Evolutionary conservation across 1,140 invertebrate species (phyloP).

Genomic region (Lithobius niger): DNA sequence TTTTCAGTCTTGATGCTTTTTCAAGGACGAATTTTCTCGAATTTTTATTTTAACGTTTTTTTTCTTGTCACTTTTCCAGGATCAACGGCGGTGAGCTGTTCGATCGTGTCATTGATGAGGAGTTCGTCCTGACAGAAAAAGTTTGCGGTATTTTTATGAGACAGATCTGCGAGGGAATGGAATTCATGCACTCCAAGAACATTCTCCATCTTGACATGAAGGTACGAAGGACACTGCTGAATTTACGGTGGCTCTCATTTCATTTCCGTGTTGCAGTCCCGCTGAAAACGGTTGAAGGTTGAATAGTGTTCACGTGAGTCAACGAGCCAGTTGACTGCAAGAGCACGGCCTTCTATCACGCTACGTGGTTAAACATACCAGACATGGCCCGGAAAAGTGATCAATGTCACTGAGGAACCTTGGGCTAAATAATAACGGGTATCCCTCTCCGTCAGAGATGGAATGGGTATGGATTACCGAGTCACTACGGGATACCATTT

Average conservation of each 20-base stretch:
- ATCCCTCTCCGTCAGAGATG: too few relatives aligned
- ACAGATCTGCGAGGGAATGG: conserved; percentile 93
- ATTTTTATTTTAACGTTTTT: conserved; percentile 25
- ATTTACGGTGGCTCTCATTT: too few relatives aligned
- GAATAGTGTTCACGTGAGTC: too few relatives aligned
- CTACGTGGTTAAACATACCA: too few relatives aligned
- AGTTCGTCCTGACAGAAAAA: conserved; percentile 89
- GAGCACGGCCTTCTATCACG: too few relatives aligned
- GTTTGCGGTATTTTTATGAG: conserved; percentile 90
- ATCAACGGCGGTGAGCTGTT: conserved; percentile 96
- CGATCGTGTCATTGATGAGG: conserved; percentile 94
- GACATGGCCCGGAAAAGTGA: too few relatives aligned
- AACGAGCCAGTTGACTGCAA: too few relatives aligned
- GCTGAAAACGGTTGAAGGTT: background rate
- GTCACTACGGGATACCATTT: too few relatives aligned
- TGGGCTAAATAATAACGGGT: too few relatives aligned
- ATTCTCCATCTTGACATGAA: conserved; percentile 95
- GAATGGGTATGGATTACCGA: too few relatives aligned
- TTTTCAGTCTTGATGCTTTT: background rate
- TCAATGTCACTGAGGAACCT: too few relatives aligned
- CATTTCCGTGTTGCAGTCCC: conserved; percentile 10
- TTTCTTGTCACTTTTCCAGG: conserved; percentile 36
- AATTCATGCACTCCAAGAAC: conserved; percentile 87
- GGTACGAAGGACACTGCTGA: too few relatives aligned
- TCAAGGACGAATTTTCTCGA: background rate